phyloP scores from a whole-genome alignment of 2,888 invertebrate genomes.

The Cyclophora punctaria region DNA sequence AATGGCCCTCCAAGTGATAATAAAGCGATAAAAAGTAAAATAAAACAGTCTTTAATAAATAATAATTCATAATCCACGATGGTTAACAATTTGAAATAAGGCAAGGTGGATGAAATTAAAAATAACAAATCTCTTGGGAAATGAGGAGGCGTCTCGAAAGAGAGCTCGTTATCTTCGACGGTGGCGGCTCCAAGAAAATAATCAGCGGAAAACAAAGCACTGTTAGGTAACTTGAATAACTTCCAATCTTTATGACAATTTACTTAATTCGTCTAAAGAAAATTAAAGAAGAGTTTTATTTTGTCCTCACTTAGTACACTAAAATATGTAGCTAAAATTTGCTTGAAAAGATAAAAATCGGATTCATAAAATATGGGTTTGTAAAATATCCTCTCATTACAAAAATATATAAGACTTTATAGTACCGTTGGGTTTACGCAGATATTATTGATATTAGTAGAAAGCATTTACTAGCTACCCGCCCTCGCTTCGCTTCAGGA shows the following conservation, averaged over 20 bases:
- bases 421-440: no score
- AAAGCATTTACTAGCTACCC: no score
- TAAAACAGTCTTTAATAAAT: slow-evolving; percentile 10
- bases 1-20: no score
- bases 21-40: slow-evolving; percentile 1
- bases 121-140: slow-evolving; percentile 50
- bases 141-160: slow-evolving; percentile 47
- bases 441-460: no score
- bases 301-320: no score
- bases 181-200: slow-evolving; percentile 41
- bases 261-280: neutral
- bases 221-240: slow-evolving; percentile 31
- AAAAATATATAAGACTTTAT: no score
- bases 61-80: slow-evolving; percentile 14
- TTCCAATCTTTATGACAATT: slow-evolving; percentile 5
- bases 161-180: slow-evolving; percentile 51
- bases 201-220: slow-evolving; percentile 46
- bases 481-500: no score
- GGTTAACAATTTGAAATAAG: slow-evolving; percentile 16
- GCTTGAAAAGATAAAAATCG: no score
- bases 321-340: no score
- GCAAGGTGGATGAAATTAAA: slow-evolving; percentile 39
- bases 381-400: no score
- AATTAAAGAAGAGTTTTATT: neutral
- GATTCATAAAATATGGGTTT: no score